A percentile compares a stretch with the other conserved stretches of the same genome.
Conservation (phyloP, 2,113 vertebrate genomes). For the Grammomys dolichurus region DNA sequence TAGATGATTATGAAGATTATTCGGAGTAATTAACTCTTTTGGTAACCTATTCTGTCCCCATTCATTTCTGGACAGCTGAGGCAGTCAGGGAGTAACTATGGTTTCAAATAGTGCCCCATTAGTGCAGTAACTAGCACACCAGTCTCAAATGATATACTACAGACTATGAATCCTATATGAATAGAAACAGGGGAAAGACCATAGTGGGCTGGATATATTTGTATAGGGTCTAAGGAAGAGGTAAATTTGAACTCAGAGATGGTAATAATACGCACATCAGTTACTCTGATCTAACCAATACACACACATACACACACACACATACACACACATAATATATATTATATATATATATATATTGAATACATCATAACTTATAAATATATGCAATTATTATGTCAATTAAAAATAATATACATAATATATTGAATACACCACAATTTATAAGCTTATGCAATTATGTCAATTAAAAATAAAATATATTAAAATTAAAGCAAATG, state of each 20-base stretch:
- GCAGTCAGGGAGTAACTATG: neutral
- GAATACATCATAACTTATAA: neutral
- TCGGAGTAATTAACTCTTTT: slow-evolving; percentile 15
- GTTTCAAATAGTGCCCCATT: neutral
- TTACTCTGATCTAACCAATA: neutral
- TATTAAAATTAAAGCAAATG: neutral
- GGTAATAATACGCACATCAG: neutral
- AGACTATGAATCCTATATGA: neutral
- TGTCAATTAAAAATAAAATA: neutral
- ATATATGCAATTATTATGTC: neutral
- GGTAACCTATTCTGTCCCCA: neutral
- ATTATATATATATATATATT: neutral
- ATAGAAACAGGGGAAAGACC: neutral
- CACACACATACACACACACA: no score
- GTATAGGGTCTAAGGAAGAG: neutral
- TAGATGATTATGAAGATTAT: neutral
- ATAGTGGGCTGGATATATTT: neutral
- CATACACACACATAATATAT: no score
- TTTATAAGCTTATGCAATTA: neutral
- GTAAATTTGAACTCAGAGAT: neutral
- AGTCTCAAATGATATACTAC: neutral
- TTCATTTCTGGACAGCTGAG: slow-evolving; percentile 12
- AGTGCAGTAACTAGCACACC: neutral
- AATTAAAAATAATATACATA: neutral
- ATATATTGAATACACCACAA: neutral